phyloP scores from a whole-genome alignment of 2,888 invertebrate genomes.

The Laothoe populi region DNA sequence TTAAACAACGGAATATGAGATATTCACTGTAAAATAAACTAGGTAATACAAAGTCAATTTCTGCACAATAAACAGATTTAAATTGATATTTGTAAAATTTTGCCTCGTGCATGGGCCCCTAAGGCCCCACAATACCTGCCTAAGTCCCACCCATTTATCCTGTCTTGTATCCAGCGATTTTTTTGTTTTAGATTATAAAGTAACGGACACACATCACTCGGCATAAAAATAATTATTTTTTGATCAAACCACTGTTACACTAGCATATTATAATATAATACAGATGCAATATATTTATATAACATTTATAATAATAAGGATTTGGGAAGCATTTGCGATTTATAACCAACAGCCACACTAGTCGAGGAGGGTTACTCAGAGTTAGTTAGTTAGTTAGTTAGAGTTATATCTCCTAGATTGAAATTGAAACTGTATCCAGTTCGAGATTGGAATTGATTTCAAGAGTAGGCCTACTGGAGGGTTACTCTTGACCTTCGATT shows the following conservation, averaged over 20 bases:
- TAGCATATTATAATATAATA: slow-evolving; percentile 1
- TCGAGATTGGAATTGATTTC: too few species aligned
- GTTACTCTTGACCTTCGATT: too few species aligned
- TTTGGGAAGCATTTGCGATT: slow-evolving; percentile 33
- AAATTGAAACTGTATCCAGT: too few species aligned
- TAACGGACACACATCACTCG: slow-evolving; percentile 4
- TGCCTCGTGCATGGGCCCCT: not conserved
- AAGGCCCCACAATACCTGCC: not conserved
- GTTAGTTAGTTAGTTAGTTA: too few species aligned
- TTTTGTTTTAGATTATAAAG: not conserved
- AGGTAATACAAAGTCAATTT: not conserved
- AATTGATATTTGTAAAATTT: not conserved
- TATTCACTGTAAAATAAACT: not conserved
- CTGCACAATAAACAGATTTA: not conserved
- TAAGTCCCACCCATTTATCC: not conserved
- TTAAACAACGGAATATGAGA: too few species aligned
- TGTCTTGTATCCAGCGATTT: not conserved
- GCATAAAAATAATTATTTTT: slow-evolving; percentile 9
- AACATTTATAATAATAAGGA: slow-evolving; percentile 26
- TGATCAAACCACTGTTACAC: not conserved
- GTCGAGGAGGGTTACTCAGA: too few species aligned
- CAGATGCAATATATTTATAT: slow-evolving; percentile 25
- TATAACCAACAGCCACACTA: not conserved
- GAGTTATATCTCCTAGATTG: too few species aligned
- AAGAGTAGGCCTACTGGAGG: too few species aligned